Conservation (phyloP, 2,888 invertebrate species). For the Lissocephala sabroskyi region DNA sequence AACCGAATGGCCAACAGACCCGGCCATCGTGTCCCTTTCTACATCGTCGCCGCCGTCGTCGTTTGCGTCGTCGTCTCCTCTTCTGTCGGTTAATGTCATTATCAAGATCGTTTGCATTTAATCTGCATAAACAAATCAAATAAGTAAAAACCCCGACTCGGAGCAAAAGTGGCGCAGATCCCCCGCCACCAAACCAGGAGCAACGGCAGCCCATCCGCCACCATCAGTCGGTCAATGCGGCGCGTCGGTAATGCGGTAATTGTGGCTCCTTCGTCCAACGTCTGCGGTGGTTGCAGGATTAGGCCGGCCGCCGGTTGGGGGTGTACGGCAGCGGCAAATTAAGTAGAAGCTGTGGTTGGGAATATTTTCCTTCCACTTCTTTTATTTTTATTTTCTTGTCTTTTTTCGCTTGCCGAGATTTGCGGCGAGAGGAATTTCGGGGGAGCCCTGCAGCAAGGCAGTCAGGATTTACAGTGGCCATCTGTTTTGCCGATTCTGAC, state of each 20-base stretch:
- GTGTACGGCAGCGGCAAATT: constrained; percentile 52
- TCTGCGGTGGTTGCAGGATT: constrained; percentile 2
- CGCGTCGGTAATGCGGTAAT: constrained; percentile 62
- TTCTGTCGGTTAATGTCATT: constrained; percentile 70
- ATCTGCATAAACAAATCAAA: constrained; percentile 68
- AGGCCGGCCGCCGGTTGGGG: constrained; percentile 9
- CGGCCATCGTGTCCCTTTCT: constrained; percentile 23
- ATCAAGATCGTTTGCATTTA: constrained; percentile 70
- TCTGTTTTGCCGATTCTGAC: no score
- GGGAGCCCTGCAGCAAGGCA: constrained; percentile 11
- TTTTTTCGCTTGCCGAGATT: constrained; percentile 28
- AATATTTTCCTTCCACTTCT: no score
- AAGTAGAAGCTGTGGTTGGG: constrained; percentile 39
- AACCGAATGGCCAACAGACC: constrained; percentile 4
- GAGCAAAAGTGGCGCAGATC: constrained; percentile 55
- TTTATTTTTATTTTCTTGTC: constrained; percentile 6
- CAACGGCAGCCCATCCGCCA: constrained; percentile 7
- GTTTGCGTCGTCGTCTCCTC: constrained; percentile 42
- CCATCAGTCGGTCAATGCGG: constrained; percentile 44
- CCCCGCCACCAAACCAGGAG: constrained; percentile 21
- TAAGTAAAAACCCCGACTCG: constrained; percentile 45
- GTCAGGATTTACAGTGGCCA: not conserved
- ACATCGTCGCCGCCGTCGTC: constrained; percentile 33
- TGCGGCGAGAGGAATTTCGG: constrained; percentile 7
- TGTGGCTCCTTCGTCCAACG: constrained; percentile 39